Evolutionary conservation across 2,888 invertebrate species (phyloP).

Genomic region (Chirona hameri): DNA sequence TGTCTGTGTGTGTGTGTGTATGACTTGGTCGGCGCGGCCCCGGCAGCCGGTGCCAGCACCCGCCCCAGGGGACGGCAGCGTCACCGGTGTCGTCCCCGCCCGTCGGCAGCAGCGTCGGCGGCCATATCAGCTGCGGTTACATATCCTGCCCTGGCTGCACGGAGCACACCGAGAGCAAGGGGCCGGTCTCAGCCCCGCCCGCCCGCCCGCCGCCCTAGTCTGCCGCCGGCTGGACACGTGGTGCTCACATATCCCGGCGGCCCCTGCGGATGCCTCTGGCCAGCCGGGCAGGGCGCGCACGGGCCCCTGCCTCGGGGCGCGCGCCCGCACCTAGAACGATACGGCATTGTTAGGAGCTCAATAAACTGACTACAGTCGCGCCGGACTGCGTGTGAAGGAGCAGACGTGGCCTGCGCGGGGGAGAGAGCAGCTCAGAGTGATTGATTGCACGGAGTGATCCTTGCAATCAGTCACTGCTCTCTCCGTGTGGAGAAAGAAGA

Average conservation of each 20-base stretch:
- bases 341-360: constrained; percentile 27
- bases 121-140: neutral
- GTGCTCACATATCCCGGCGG: neutral
- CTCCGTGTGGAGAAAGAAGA: no score
- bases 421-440: no score
- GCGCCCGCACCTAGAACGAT: constrained; percentile 5
- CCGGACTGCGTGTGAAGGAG: neutral
- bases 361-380: neutral
- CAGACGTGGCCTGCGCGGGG: no score
- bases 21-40: neutral
- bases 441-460: no score
- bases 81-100: neutral
- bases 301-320: neutral
- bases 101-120: neutral
- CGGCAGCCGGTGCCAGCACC: neutral
- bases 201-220: no score
- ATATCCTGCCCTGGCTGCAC: neutral
- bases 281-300: neutral
- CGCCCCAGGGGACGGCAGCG: no score
- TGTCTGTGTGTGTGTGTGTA: neutral
- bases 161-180: neutral
- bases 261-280: neutral
- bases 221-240: neutral
- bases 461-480: no score
- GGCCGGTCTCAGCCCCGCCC: no score